Conservation (phyloP, 1,140 invertebrate genomes). For the Ceratina japonica region DNA sequence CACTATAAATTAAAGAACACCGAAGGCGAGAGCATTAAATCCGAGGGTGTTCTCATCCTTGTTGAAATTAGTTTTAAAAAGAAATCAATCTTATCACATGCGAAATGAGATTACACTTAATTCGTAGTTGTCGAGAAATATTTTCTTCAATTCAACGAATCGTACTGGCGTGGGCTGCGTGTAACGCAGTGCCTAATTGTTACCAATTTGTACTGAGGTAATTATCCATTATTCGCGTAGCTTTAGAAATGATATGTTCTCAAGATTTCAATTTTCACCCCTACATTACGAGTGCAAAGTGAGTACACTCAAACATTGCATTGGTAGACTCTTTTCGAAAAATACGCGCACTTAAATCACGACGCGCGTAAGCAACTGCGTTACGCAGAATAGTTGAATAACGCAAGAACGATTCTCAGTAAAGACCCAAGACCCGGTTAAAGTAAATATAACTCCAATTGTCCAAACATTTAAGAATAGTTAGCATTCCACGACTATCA, state of each 20-base stretch:
- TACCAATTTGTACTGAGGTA: too few species aligned
- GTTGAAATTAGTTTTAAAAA: not conserved
- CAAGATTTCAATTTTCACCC: not conserved
- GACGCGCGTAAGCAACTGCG: too few species aligned
- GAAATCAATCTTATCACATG: not conserved
- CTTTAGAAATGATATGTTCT: not conserved
- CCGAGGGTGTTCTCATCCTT: slow-evolving; percentile 49
- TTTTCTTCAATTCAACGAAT: not conserved
- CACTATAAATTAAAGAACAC: slow-evolving; percentile 66
- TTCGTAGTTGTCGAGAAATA: not conserved
- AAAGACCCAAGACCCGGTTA: not conserved
- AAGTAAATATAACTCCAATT: not conserved
- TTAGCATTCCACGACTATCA: not conserved
- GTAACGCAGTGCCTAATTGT: not conserved
- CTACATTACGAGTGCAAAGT: not conserved
- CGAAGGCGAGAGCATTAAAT: slow-evolving; percentile 56
- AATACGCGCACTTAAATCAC: not conserved
- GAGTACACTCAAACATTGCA: not conserved
- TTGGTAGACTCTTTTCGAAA: not conserved
- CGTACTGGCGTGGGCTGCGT: not conserved
- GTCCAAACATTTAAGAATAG: not conserved
- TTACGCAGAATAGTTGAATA: too few species aligned
- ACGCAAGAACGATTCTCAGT: not conserved
- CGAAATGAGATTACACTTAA: not conserved
- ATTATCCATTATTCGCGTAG: not conserved